Base-by-base conservation (phyloP, 2,113 vertebrate species). In the Microtus montanus region DNA sequence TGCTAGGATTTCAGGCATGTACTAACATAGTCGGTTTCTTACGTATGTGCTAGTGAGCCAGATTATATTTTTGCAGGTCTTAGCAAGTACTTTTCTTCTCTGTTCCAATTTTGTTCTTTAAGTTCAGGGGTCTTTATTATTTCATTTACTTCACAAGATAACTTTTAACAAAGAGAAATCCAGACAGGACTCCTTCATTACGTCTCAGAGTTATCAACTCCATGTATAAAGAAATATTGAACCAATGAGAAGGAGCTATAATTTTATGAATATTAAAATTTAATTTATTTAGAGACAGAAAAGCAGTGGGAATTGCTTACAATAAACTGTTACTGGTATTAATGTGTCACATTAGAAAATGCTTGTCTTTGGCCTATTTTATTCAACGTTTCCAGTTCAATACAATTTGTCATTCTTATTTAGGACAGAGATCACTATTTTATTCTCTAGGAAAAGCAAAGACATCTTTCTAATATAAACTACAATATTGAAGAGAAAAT, bases 111-210 rank as follows among this genome's bases (percentile, higher is more conserved):
- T 12, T 63, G 17, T 70, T 66, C 22, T 44, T 64, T 80, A 58
- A 87, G 54, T 28, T 30, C 33, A 73, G 44, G 3, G 54, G 14
- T 8, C 3, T 14, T 47, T 64, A 33, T 64, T 54, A 79, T 33
- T 89, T 89, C 13, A 71, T 78, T 22, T 30, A 28, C 33, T 63
- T 80, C 20, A 80, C 54, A 82, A 82, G 28, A 22, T 54, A 87
- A 58, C 14, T 1, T 47, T 54, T 54, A 90, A 30, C 38, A 3
- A 44, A 35, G 12, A 38, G 54, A 88, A 80, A 68, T 28, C 5
- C 7, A 47, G 35, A 14, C 8, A 68, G 2, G 4, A 15, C 3
- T 54, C 2, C 5, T 17, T 66, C 1, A 33, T 5, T 47, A 9
- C 12, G 3, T 22, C 49, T 84, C 44, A 85, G 30, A 70, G 47